Conservation (phyloP, 2,113 vertebrate genomes). For the Austrofundulus limnaeus region DNA sequence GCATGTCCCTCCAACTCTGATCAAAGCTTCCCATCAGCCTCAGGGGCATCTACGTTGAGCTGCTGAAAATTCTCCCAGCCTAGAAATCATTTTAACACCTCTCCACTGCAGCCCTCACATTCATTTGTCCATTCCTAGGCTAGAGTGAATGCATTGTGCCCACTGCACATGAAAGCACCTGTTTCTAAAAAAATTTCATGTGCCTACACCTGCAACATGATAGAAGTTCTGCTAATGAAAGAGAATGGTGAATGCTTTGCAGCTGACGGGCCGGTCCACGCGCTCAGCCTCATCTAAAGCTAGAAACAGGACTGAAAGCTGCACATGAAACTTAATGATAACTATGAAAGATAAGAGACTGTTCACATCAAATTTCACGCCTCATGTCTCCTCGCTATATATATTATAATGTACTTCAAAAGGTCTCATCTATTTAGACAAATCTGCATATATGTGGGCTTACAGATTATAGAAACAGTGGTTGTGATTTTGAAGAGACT, state of each 20-base stretch:
- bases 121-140: slow-evolving; percentile 35
- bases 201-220: slow-evolving; percentile 1
- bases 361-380: slow-evolving; percentile 2
- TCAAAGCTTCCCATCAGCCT: slow-evolving; percentile 74
- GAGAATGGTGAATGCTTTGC: slow-evolving; percentile 20
- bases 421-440: background rate
- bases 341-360: background rate
- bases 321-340: slow-evolving; percentile 22
- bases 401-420: background rate
- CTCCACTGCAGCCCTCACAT: slow-evolving; percentile 22
- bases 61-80: slow-evolving; percentile 63
- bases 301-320: slow-evolving; percentile 25
- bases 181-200: slow-evolving; percentile 12
- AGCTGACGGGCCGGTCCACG: background rate
- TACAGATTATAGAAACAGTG: background rate
- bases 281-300: slow-evolving; percentile 8
- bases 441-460: slow-evolving; percentile 1
- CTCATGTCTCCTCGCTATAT: background rate
- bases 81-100: slow-evolving; percentile 54
- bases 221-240: slow-evolving; percentile 23
- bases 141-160: slow-evolving; percentile 22
- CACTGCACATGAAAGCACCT: slow-evolving; percentile 47
- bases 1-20: slow-evolving; percentile 70
- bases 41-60: slow-evolving; percentile 58
- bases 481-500: background rate